Percentiles rank a stretch among this genome's conserved stretches.
Conservation (phyloP, 1,140 invertebrate species). For the Caligus rogercresseyi region DNA sequence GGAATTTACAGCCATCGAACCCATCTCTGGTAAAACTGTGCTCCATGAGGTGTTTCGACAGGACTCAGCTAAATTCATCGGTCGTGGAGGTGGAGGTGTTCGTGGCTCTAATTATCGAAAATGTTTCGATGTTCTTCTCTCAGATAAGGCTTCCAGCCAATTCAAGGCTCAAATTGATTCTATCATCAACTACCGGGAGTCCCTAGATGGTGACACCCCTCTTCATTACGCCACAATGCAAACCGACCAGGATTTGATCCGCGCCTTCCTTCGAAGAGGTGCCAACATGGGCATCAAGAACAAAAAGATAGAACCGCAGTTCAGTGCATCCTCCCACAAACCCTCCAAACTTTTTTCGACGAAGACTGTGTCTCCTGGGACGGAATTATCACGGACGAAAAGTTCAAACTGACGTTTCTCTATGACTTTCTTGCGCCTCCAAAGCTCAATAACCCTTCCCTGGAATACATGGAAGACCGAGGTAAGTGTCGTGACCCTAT, state of each 20-base stretch:
- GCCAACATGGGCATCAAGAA: slow-evolving; percentile 20
- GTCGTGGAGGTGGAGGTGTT: not conserved
- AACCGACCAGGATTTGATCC: slow-evolving; percentile 1
- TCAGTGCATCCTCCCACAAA: not conserved
- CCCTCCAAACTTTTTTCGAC: not conserved
- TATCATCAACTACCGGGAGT: slow-evolving; percentile 3
- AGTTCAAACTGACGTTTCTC: slow-evolving; percentile 12
- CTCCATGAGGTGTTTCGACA: slow-evolving; percentile 4
- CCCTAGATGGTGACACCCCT: not conserved
- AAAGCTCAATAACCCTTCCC: not conserved
- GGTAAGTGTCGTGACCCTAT: too few relatives aligned
- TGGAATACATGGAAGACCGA: not conserved
- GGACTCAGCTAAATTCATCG: slow-evolving; percentile 4
- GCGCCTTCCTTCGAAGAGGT: not conserved
- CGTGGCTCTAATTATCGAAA: not conserved
- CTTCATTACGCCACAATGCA: not conserved
- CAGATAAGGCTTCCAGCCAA: not conserved
- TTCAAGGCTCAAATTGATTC: not conserved
- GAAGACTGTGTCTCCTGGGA: slow-evolving; percentile 5
- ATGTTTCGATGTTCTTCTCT: slow-evolving; percentile 2
- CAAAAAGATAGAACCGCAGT: slow-evolving; percentile 13
- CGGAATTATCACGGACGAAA: slow-evolving; percentile 19
- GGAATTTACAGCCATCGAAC: not conserved
- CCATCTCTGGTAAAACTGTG: not conserved
- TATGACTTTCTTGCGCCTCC: slow-evolving; percentile 17